Conservation (phyloP, 1,140 invertebrate species). For the Chionoecetes opilio region DNA sequence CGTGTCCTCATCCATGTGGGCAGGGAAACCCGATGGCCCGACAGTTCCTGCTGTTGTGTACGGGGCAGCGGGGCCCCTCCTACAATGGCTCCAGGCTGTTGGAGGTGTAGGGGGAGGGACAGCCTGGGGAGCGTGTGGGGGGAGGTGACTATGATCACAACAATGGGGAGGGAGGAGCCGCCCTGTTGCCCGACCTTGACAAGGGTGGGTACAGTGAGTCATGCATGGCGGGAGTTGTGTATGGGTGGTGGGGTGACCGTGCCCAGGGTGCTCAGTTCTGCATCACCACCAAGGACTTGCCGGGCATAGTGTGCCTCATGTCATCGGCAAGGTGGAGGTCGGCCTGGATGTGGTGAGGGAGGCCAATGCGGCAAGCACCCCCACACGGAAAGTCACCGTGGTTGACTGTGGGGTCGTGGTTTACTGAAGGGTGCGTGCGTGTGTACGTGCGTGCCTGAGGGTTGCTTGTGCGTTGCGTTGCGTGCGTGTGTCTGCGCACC, state of each 20-base stretch:
- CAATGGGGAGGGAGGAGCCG: not conserved
- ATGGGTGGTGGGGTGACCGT: not conserved
- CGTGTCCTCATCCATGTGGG: too few relatives aligned
- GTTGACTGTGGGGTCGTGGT: too few relatives aligned
- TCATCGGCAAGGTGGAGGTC: not conserved
- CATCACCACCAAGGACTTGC: not conserved
- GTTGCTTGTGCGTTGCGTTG: too few relatives aligned
- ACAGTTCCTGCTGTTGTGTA: not conserved
- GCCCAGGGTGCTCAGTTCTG: not conserved
- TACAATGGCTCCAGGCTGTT: not conserved
- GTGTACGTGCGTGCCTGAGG: too few relatives aligned
- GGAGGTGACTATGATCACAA: not conserved
- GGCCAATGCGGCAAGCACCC: too few relatives aligned
- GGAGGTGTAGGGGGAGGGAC: not conserved
- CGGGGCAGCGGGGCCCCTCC: not conserved
- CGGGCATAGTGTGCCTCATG: not conserved
- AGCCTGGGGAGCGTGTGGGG: not conserved
- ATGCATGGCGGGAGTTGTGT: not conserved
- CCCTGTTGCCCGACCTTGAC: not conserved
- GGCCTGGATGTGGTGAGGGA: not conserved
- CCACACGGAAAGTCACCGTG: too few relatives aligned
- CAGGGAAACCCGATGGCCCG: too few relatives aligned
- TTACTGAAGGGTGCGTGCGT: too few relatives aligned
- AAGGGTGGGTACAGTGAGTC: not conserved
- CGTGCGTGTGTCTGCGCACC: too few relatives aligned